Base-by-base conservation (phyloP, 1,140 invertebrate genomes). In the Pseudomyrmex flavicornis region DNA sequence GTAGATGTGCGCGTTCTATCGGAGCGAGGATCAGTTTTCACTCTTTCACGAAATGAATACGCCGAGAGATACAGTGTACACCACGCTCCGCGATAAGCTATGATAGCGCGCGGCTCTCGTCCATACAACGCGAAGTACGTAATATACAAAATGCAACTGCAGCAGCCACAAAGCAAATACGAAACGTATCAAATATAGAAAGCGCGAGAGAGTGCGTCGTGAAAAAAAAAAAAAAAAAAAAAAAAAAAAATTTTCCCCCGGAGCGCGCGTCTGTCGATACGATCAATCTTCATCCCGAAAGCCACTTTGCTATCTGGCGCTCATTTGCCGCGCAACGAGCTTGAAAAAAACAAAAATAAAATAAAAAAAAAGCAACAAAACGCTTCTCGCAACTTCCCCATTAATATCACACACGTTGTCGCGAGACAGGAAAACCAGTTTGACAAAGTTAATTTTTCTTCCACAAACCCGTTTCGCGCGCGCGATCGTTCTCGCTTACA, bases 31-130 rank as follows among this genome's bases (percentile, higher is more conserved):
- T 80, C 76, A 70, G 76, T 70, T 72, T 80, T 76, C 59, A 65
- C 73, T 63, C 22, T 52, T 62, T 79, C 63, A 44, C n/a, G 54
- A 44, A 72, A 48, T 79, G 76, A 79, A 79, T 79, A 26, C 52
- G 52, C 44, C 52, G 56, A 59, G 54, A 59, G 54, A 35, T 35
- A 35, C 35, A 26, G 66, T 35, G 44, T 35, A 17, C n/a, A 35
- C 13, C 12, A 10, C 15, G 46, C 66, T 48, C 9, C 3, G 8
- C 62, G 74, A 77, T 80, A 72, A 80, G 66, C 76, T 20, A 35
- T 44, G 76, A 70, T 69, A 72, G 73, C 46, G 54, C 54, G n/a
- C 48, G 17, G 35, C 4, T 26, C 26, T 26, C 35, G 35, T 35
- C 35, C 56, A 44, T 48, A 20, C n/a, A 26, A 12, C 26, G 48